phyloP scores from a whole-genome alignment of 2,888 invertebrate species.

The Limnephilus lunatus region DNA sequence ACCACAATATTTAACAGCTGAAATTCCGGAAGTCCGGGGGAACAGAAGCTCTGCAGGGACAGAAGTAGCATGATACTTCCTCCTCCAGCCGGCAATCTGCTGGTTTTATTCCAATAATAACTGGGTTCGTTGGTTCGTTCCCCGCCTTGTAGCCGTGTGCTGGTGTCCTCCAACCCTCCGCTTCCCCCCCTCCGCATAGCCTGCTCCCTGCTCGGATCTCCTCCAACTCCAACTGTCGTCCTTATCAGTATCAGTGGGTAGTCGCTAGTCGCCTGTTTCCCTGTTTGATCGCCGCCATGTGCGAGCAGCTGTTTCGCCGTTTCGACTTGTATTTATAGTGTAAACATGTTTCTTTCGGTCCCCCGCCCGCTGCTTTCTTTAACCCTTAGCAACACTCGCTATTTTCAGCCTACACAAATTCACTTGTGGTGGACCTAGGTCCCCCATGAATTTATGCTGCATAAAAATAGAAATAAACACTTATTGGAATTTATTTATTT shows the following conservation, averaged over 20 bases:
- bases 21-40: background rate
- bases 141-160: background rate
- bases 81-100: background rate
- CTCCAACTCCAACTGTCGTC: constrained; percentile 4
- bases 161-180: background rate
- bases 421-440: too few relatives aligned
- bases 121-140: constrained; percentile 12
- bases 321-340: constrained; percentile 53
- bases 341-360: constrained; percentile 44
- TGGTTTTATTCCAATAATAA: constrained; percentile 24
- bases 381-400: too few relatives aligned
- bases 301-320: constrained; percentile 54
- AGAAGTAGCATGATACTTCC: background rate
- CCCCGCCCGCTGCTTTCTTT: constrained; percentile 39
- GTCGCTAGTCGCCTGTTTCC: background rate
- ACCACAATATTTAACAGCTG: background rate
- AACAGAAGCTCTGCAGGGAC: constrained; percentile 7
- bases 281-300: constrained; percentile 51
- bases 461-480: too few relatives aligned
- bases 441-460: too few relatives aligned
- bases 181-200: too few relatives aligned
- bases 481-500: too few relatives aligned
- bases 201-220: too few relatives aligned
- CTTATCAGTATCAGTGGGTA: background rate
- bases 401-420: too few relatives aligned